phyloP scores from a whole-genome alignment of 1,140 invertebrate species.

The Nilaparvata lugens region DNA sequence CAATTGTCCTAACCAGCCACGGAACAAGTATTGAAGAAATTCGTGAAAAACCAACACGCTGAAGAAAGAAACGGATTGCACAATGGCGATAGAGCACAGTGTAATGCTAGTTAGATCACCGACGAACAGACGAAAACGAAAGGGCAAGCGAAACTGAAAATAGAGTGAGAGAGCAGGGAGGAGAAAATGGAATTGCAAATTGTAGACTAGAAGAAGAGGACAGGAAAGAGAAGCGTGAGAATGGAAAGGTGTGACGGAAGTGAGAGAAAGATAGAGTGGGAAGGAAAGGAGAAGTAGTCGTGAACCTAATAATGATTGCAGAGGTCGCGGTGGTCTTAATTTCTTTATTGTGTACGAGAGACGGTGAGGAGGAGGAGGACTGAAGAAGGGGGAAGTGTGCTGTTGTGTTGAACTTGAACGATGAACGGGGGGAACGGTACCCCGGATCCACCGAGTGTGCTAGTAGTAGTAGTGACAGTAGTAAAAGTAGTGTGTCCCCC shows the following conservation, averaged over 20 bases:
- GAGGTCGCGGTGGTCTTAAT: no score
- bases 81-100: neutral
- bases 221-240: slow-evolving; percentile 10
- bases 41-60: no score
- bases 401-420: slow-evolving; percentile 28
- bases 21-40: no score
- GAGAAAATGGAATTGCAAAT: slow-evolving; percentile 12
- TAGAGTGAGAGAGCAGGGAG: slow-evolving; percentile 4
- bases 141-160: neutral
- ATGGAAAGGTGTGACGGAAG: slow-evolving; percentile 2
- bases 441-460: no score
- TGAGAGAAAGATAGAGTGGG: neutral
- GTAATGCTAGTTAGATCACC: no score
- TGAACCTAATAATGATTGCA: neutral
- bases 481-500: no score
- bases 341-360: neutral
- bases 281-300: neutral
- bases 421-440: neutral
- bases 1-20: no score
- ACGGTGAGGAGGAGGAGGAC: slow-evolving; percentile 13
- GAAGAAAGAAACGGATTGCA: no score
- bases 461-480: no score
- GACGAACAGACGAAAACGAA: no score
- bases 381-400: slow-evolving; percentile 4
- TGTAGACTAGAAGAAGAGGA: slow-evolving; percentile 14